phyloP scores from a whole-genome alignment of 2,113 vertebrate species.

The Irena cyanogastra region DNA sequence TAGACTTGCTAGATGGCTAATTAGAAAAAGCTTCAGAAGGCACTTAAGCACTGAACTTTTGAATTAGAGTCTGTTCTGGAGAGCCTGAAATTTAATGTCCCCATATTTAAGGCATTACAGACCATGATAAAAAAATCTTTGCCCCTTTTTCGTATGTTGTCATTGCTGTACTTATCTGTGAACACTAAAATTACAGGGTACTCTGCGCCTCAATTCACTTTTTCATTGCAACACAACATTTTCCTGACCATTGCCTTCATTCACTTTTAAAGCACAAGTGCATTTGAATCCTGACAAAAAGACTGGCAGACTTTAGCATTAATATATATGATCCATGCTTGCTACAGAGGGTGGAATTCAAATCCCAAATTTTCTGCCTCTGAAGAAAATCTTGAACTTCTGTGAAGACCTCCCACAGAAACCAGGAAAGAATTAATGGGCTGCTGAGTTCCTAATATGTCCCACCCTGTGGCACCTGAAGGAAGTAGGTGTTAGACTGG shows the following conservation, averaged over 20 bases:
- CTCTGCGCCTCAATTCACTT: not conserved
- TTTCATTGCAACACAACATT: not conserved
- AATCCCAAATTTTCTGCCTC: not conserved
- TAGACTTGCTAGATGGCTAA: not conserved
- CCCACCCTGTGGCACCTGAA: slow-evolving; percentile 27
- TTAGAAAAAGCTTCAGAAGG: not conserved
- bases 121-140: not conserved
- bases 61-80: not conserved
- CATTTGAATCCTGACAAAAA: not conserved
- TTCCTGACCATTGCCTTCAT: not conserved
- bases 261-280: not conserved
- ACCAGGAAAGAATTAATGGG: slow-evolving; percentile 51
- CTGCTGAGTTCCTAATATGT: slow-evolving; percentile 51
- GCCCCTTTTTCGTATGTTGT: not conserved
- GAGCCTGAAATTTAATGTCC: not conserved
- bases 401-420: slow-evolving; percentile 47
- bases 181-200: not conserved
- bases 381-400: not conserved
- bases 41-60: not conserved
- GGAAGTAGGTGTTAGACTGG: slow-evolving; percentile 35
- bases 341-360: not conserved
- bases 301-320: not conserved
- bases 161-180: not conserved
- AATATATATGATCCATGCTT: not conserved
- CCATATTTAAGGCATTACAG: not conserved